Base-by-base conservation (phyloP, 2,113 vertebrate genomes). In the Vanacampus margaritifer region DNA sequence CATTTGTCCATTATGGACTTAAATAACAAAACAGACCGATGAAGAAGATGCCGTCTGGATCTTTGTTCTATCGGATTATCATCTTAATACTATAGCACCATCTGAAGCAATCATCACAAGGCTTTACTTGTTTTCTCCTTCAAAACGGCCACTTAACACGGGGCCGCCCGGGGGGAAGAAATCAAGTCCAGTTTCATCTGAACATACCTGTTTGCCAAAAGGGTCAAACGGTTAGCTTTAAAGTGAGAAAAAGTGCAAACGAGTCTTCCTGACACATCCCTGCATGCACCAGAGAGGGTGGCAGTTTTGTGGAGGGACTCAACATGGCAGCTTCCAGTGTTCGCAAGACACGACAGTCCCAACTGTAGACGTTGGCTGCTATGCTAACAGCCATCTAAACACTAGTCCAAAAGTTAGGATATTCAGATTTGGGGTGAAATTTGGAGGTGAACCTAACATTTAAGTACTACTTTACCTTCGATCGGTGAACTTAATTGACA, bases 281-380 rank as follows among this genome's bases (percentile, higher is more conserved):
- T 84, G 83, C 80, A 86, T 86, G 85, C 86, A 82, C 79, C 81
- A 68, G 61, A 64, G 78, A 74, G 80, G 82, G 78, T 84, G 87
- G 86, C 89, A 89, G 89, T 61, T 87, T 84, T 75, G 16, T 75
- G 79, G 80, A 72, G 72, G 67, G 69, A 70, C 36, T 61, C 5
- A 21, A 61, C 16, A 61, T 61, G 36, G 59, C 59, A 61, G 67
- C 71, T 86, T 86, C 83, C 81, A 86, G 84, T 82, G 82, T 89
- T 87, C 73, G 69, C 41, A 9, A 70, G 71, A 78, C 73, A 65
- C 69, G 26, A 32, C 41, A 66, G 66, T 80, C 72, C 63, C 69
- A 65, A 79, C 70, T 74, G 69, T 73, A 78, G 66, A 41, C n/a
- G 67, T 82, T 71, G 74, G 76, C 81, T 80, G 72, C 73, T 75